Conservation (phyloP, 2,888 invertebrate genomes). For the Machimus rusticus region DNA sequence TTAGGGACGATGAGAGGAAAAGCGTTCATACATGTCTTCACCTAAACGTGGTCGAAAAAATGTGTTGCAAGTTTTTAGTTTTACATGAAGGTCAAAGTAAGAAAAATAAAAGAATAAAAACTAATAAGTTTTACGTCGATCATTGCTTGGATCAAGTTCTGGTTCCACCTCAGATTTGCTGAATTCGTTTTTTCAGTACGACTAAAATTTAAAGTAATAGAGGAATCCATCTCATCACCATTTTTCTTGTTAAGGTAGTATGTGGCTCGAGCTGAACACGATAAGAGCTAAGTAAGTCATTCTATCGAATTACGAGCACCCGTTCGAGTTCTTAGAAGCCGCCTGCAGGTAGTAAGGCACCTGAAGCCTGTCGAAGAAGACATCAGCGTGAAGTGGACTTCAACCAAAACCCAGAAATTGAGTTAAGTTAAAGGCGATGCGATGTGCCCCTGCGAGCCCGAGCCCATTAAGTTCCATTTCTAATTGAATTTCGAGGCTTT, state of each 20-base stretch:
- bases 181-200: background rate
- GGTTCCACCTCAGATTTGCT: background rate
- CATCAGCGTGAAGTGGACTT: background rate
- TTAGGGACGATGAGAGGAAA: too few species aligned
- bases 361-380: background rate
- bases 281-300: slow-evolving; percentile 17
- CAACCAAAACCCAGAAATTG: background rate
- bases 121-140: background rate
- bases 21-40: too few species aligned
- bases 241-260: background rate
- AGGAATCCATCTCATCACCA: background rate
- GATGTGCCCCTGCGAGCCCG: background rate
- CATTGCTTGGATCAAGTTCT: background rate
- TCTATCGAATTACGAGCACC: background rate
- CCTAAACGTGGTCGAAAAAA: too few species aligned
- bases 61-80: background rate
- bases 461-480: background rate
- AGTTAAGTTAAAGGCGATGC: background rate
- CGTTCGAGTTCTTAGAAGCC: background rate
- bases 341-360: background rate
- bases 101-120: background rate
- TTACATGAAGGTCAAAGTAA: background rate
- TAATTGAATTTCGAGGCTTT: slow-evolving; percentile 27
- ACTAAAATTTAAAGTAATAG: background rate
- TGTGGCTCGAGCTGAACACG: background rate